A percentile compares a stretch with the other conserved stretches of the same genome.
Conservation (phyloP, 2,888 invertebrate genomes). For the Clostera curtula region DNA sequence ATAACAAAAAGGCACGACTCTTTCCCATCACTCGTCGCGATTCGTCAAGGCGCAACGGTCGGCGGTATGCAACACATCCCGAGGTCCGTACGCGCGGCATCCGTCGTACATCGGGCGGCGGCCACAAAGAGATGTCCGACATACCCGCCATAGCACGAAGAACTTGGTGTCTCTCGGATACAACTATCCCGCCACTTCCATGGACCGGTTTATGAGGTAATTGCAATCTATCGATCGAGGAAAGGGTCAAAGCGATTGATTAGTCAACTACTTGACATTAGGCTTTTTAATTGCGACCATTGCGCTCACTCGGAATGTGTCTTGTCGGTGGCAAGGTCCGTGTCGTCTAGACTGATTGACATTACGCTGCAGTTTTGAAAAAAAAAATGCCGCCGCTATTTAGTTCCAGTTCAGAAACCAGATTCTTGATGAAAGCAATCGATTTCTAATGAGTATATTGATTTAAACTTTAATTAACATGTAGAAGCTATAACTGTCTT, state of each 20-base stretch:
- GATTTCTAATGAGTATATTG: too few species aligned
- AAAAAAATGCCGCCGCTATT: too few species aligned
- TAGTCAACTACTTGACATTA: too few species aligned
- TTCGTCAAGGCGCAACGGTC: constrained; percentile 27
- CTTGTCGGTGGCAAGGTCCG: too few species aligned
- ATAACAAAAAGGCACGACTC: constrained; percentile 9
- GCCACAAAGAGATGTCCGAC: constrained; percentile 56
- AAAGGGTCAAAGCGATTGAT: neutral
- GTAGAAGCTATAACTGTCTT: too few species aligned
- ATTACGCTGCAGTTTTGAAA: too few species aligned
- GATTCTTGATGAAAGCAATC: too few species aligned
- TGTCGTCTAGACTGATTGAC: too few species aligned
- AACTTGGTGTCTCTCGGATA: constrained; percentile 47
- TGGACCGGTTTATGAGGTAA: constrained; percentile 49
- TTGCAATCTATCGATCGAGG: constrained; percentile 2
- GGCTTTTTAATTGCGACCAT: too few species aligned
- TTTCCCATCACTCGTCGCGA: constrained; percentile 23
- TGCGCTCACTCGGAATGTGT: too few species aligned
- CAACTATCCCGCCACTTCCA: constrained; percentile 60
- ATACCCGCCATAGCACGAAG: constrained; percentile 58
- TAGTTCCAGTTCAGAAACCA: too few species aligned
- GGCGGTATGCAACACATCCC: constrained; percentile 37
- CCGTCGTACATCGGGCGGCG: constrained; percentile 35
- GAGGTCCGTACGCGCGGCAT: constrained; percentile 15
- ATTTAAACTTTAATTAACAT: too few species aligned